Conservation (phyloP, 2,888 invertebrate species). For the Marronus borbonicus region DNA sequence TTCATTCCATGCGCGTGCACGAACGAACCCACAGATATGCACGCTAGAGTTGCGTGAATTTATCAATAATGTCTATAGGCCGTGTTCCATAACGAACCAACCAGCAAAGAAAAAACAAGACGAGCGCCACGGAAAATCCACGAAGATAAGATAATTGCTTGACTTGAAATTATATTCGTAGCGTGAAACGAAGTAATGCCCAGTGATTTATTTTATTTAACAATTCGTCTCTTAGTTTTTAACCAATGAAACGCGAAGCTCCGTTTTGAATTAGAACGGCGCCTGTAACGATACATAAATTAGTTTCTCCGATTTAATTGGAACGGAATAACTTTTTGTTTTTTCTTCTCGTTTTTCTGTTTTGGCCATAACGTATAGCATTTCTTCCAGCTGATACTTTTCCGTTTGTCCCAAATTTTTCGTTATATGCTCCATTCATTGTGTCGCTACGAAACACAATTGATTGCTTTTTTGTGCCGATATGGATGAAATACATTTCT, state of each 20-base stretch:
- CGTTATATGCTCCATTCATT: too few species aligned
- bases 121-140: neutral
- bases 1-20: conserved; percentile 14
- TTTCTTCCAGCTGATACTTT: conserved; percentile 3
- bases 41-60: conserved; percentile 22
- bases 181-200: conserved; percentile 37
- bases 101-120: conserved; percentile 4
- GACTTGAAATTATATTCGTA: conserved; percentile 36
- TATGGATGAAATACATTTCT: too few species aligned
- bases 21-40: conserved; percentile 8
- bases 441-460: too few species aligned
- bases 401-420: too few species aligned
- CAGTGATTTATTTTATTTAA: conserved; percentile 39
- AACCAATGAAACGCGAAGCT: conserved; percentile 15
- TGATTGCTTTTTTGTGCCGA: too few species aligned
- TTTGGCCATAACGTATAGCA: neutral
- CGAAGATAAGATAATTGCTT: conserved; percentile 13
- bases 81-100: neutral
- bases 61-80: conserved; percentile 15
- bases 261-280: conserved; percentile 18
- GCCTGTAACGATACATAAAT: conserved; percentile 32
- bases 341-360: neutral
- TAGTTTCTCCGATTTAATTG: conserved; percentile 34
- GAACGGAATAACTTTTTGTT: conserved; percentile 28
- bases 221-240: conserved; percentile 28